These are phyloP conservation scores for Marisa cornuarietis DNA, from an alignment of 1,140 invertebrate species.

Conservation along the genomic window DNA sequence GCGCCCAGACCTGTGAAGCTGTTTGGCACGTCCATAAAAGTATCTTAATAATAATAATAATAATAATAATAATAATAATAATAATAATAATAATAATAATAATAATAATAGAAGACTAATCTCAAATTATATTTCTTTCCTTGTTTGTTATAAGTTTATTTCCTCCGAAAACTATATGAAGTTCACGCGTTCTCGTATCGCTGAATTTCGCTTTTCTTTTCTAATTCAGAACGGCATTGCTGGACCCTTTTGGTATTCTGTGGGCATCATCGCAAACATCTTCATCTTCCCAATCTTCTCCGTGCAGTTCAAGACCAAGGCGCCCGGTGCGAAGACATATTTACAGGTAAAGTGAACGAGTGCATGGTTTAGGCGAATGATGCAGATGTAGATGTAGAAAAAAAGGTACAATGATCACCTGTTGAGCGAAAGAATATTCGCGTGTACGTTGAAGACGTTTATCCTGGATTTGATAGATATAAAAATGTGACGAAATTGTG, in stretches of 20 bases:
- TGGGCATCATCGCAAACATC: constrained; percentile 65
- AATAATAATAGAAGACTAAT: neutral
- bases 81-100: neutral
- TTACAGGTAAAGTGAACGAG: constrained; percentile 56
- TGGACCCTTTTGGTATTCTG: constrained; percentile 67
- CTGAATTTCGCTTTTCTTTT: neutral
- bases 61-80: neutral
- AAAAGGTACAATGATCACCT: too few species aligned
- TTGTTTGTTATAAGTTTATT: neutral
- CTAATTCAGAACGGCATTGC: constrained; percentile 62
- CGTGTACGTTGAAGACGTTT: too few species aligned
- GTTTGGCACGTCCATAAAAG: too few species aligned
- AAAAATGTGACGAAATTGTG: too few species aligned
- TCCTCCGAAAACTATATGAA: too few species aligned
- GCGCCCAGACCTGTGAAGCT: too few species aligned
- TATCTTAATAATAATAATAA: too few species aligned
- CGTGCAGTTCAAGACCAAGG: constrained; percentile 63
- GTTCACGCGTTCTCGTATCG: too few species aligned
- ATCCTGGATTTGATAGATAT: too few species aligned
- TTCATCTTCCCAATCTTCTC: constrained; percentile 65
- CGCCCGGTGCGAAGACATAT: constrained; percentile 67
- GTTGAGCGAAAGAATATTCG: too few species aligned
- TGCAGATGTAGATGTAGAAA: too few species aligned
- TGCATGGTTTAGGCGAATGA: too few species aligned
- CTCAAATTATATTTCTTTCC: neutral